Evolutionary conservation across 2,888 invertebrate genomes (phyloP), one percentile per base, ranked within the genome.

Genomic region (Cepaea hortensis): DNA sequence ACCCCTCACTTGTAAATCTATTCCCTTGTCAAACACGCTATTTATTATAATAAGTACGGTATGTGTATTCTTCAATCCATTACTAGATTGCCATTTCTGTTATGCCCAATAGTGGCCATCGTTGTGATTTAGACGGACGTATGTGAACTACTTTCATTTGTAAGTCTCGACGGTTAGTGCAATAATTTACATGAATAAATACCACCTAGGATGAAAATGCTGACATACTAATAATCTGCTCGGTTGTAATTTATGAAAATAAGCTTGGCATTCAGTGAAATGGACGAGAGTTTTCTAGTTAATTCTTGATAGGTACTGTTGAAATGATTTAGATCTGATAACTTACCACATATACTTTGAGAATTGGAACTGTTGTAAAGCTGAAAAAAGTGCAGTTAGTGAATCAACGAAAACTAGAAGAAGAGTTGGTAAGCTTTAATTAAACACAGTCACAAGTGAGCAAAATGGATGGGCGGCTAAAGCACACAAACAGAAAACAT

Each of bases 131-230:
- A n/a, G 61, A 23, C 4, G 61, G 23, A 23, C n/a, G 23, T 3
- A 61, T 61, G 9, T 18, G n/a, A 7, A 20, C 55, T 55, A n/a
- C 20, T 7, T 61, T 55, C n/a, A 9, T 4, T 5, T 23, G 55
- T 5, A 61, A 9, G 55, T 11, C 20, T n/a, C 1, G 23, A 5
- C 1, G 13, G 55, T 9, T 55, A 15, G 61, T 77, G 23, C 23
- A 77, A 77, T 77, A 77, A 77, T 55, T 77, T 77, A 61, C 61
- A 3, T 55, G 61, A 77, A 77, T 61, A 77, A 55, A 61, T 11
- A 23, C 18, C n/a, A 15, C 13, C 61, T 3, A 2, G 9, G n/a
- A n/a, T 55, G 55, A 5, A 48, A 23, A 23, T 61, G n/a, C 77
- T 77, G 77, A 61, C 55, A 77, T 5, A 55, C 5, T 7, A 77